These are phyloP conservation scores for Hippolais icterina DNA, from an alignment of 2,113 vertebrate genomes.

Conservation along the genomic window DNA sequence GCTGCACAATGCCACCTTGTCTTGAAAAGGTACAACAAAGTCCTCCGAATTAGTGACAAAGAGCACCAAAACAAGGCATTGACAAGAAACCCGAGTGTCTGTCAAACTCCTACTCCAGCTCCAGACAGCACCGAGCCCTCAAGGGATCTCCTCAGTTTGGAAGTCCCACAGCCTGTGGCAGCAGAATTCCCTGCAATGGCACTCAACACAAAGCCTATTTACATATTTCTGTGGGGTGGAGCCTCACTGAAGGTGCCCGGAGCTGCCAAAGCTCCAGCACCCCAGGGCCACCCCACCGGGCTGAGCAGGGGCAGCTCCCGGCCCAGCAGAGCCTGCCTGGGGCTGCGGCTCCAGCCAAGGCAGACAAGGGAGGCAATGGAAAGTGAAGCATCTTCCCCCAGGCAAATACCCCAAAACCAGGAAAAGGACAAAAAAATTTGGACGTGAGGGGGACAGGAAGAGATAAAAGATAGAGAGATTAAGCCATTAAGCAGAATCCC, in stretches of 20 bases:
- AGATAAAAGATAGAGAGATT: not conserved
- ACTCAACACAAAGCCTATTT: too few species aligned
- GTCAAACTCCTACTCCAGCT: not conserved
- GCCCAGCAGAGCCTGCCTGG: not conserved
- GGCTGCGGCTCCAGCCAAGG: not conserved
- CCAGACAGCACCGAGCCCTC: not conserved
- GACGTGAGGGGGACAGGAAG: not conserved
- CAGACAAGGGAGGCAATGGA: fast-evolving
- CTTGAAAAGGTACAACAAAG: not conserved
- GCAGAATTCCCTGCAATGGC: fast-evolving
- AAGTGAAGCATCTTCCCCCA: not conserved
- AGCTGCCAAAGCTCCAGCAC: not conserved
- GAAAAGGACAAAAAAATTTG: not conserved
- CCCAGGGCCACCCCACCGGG: fast-evolving
- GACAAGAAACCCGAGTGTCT: not conserved
- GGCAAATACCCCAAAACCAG: not conserved
- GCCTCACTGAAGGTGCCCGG: fast-evolving
- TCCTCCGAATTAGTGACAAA: not conserved
- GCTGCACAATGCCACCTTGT: not conserved
- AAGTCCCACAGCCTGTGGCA: fast-evolving
- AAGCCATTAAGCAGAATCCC: not conserved
- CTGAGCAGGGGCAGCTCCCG: not conserved
- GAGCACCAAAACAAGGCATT: not conserved
- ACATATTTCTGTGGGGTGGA: fast-evolving
- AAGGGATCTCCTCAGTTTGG: not conserved